Percentiles rank a stretch among this genome's conserved stretches.
Conservation (phyloP, 2,888 invertebrate species). For the Seira sanloemensis region DNA sequence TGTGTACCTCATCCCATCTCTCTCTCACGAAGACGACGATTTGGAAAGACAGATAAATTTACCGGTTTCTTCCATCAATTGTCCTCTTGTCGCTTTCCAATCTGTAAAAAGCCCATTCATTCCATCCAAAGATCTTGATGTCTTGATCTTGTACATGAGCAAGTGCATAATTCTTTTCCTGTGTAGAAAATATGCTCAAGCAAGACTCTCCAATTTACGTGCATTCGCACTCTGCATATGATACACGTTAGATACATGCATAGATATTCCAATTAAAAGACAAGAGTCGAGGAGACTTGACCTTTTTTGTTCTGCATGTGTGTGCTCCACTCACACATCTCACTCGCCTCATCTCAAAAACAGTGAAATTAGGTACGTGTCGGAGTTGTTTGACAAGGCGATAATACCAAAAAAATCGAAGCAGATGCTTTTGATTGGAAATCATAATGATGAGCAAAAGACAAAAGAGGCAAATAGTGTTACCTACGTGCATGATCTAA, state of each 20-base stretch:
- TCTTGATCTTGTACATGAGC: neutral
- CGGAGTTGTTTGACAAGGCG: neutral
- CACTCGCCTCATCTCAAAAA: neutral
- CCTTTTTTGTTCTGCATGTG: neutral
- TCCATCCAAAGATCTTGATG: no score
- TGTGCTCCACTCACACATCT: neutral
- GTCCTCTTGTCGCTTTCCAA: neutral
- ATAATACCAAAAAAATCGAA: conserved; percentile 32
- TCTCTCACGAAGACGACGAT: neutral
- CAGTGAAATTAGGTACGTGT: neutral
- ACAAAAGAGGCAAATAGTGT: neutral
- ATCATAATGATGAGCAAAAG: neutral
- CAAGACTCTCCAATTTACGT: neutral
- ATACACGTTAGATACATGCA: no score
- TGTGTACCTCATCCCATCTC: neutral
- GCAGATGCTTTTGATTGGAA: conserved; percentile 44
- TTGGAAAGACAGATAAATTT: neutral
- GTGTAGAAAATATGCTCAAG: neutral
- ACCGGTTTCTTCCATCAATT: neutral
- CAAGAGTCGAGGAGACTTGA: neutral
- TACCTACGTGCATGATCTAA: neutral
- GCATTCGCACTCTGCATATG: neutral
- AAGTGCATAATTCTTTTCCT: no score
- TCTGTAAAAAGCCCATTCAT: neutral
- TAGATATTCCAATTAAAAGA: neutral